These are phyloP conservation scores for Tragulus kanchil DNA, from an alignment of 2,113 vertebrate genomes.

Conservation along the genomic window DNA sequence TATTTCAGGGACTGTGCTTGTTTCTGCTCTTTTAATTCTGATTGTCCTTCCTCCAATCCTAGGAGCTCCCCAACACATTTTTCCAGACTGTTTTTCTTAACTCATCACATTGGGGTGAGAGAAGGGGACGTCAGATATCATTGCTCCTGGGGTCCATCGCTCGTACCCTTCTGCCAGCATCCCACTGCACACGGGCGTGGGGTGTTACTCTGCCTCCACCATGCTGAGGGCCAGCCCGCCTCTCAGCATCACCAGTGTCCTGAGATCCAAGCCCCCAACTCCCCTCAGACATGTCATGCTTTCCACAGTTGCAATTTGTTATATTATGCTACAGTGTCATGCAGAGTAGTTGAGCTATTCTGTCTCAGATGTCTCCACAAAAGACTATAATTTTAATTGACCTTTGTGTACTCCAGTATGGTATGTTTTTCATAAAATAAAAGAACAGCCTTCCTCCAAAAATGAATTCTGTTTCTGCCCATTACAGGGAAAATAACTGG, in stretches of 20 bases:
- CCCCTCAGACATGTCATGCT: background rate
- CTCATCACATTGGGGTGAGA: background rate
- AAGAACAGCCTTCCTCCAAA: background rate
- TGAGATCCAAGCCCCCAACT: background rate
- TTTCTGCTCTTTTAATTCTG: background rate
- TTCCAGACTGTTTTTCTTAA: background rate
- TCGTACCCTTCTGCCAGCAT: background rate
- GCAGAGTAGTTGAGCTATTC: background rate
- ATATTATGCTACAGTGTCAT: background rate
- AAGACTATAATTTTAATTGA: background rate
- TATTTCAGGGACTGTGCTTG: background rate
- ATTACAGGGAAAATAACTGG: background rate
- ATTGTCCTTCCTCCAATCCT: background rate
- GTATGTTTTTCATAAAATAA: slow-evolving; percentile 2
- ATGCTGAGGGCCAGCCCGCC: background rate
- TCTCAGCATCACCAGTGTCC: background rate
- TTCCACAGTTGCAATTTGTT: background rate
- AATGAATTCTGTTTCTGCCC: background rate
- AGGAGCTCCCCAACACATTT: background rate
- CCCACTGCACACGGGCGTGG: background rate
- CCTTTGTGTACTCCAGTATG: background rate
- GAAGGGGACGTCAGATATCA: background rate
- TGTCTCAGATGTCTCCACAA: background rate
- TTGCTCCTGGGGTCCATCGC: background rate
- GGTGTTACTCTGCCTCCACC: accelerated